A percentile compares a stretch with the other conserved stretches of the same genome.
Conservation (phyloP, 1,140 invertebrate genomes). For the Drosophila burlai region DNA sequence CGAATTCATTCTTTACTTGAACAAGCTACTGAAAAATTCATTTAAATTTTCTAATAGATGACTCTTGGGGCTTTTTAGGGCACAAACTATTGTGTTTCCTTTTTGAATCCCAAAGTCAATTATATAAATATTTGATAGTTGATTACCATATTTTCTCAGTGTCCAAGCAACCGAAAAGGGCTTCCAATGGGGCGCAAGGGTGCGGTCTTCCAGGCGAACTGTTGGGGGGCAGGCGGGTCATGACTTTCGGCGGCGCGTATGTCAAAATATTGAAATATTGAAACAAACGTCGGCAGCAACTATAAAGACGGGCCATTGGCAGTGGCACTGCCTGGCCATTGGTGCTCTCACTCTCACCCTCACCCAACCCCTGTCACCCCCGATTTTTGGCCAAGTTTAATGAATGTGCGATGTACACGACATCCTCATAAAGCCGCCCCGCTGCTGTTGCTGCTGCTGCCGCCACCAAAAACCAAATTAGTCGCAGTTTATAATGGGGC, state of each 20-base stretch:
- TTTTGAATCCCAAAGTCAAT: too few relatives aligned
- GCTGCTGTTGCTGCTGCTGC: constrained; percentile 45
- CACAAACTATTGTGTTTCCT: neutral
- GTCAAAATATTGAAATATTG: constrained; percentile 84
- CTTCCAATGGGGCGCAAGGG: constrained; percentile 23
- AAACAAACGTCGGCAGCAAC: constrained; percentile 61
- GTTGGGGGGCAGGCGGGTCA: constrained; percentile 25
- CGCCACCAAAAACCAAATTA: constrained; percentile 68
- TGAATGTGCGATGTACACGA: constrained; percentile 81
- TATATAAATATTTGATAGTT: neutral
- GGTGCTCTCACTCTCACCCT: constrained; percentile 1
- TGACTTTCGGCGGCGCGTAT: constrained; percentile 72
- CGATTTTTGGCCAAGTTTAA: constrained; percentile 59
- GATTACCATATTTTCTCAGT: constrained; percentile 1
- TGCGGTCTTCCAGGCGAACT: constrained; percentile 34
- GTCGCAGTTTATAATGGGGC: constrained; percentile 55
- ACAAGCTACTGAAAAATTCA: too few relatives aligned
- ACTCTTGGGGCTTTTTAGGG: neutral
- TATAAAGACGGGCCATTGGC: constrained; percentile 33
- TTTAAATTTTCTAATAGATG: neutral
- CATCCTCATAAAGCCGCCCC: constrained; percentile 68
- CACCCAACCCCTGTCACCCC: neutral
- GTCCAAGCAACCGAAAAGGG: constrained; percentile 23
- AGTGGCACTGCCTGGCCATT: constrained; percentile 33
- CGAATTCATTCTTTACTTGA: neutral